These are phyloP conservation scores for Leucophenga montana DNA, from an alignment of 2,888 invertebrate species.

Conservation along the genomic window DNA sequence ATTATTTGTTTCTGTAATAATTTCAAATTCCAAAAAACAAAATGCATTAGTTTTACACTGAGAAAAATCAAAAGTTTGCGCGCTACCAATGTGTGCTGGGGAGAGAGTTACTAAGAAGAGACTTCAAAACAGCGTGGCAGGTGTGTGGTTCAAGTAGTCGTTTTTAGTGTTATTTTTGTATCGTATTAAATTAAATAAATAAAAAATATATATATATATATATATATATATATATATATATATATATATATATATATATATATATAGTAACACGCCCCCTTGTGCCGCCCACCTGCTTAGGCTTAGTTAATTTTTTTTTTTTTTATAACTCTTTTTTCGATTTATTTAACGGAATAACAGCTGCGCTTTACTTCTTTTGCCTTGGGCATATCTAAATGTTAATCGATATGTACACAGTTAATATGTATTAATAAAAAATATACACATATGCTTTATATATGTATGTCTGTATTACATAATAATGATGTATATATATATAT, in stretches of 20 bases:
- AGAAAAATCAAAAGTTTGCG: not conserved
- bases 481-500: constrained; percentile 5
- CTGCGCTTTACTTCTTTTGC: not conserved
- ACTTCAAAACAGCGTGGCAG: not conserved
- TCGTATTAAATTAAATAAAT: not conserved
- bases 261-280: not conserved
- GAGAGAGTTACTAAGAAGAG: no score
- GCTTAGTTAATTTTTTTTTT: not conserved
- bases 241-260: not conserved
- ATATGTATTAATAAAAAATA: constrained; percentile 20
- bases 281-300: not conserved
- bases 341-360: constrained; percentile 25
- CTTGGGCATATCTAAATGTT: not conserved
- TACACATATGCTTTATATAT: constrained; percentile 1
- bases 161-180: not conserved
- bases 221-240: no score
- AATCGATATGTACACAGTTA: constrained; percentile 16
- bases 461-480: constrained; percentile 1
- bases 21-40: not conserved
- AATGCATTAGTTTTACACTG: not conserved
- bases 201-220: not conserved
- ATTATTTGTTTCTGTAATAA: constrained; percentile 65
- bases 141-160: not conserved
- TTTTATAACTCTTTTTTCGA: not conserved
- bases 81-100: no score